These are phyloP conservation scores for Conopomorpha cramerella DNA, from an alignment of 1,140 invertebrate species.

Conservation along the genomic window DNA sequence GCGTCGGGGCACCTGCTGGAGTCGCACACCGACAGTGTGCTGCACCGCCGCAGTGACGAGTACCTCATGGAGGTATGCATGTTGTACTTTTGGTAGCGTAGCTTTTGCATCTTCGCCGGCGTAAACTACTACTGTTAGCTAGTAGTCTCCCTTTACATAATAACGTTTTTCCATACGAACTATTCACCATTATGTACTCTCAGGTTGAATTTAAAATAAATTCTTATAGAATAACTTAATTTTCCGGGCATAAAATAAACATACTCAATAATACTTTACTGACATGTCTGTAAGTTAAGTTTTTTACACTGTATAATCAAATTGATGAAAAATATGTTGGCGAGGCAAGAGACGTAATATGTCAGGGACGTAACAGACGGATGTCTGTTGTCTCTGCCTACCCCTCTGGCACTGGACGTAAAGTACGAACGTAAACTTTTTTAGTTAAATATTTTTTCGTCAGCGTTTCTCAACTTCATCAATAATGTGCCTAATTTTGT, in stretches of 20 bases:
- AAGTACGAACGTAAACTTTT: background rate
- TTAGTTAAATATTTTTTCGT: background rate
- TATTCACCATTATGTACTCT: background rate
- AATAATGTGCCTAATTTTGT: background rate
- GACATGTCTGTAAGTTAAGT: too few species aligned
- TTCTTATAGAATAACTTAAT: too few species aligned
- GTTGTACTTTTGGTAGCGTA: background rate
- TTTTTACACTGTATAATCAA: background rate
- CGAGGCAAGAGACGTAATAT: too few species aligned
- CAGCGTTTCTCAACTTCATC: background rate
- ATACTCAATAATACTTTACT: too few species aligned
- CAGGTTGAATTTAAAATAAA: too few species aligned
- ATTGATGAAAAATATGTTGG: background rate
- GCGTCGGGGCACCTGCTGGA: constrained; percentile 71
- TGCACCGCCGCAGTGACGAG: constrained; percentile 60
- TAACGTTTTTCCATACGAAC: background rate
- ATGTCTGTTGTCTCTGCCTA: too few species aligned
- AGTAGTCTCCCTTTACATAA: background rate
- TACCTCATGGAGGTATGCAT: constrained; percentile 60
- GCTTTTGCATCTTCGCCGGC: too few species aligned
- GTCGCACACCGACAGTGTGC: constrained; percentile 62
- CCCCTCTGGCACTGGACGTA: too few species aligned
- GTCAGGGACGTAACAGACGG: too few species aligned
- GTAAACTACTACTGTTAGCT: background rate
- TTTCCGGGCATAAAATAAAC: too few species aligned